These are phyloP conservation scores for Heteromormyrus szaboi DNA, from an alignment of 2,797 vertebrate genomes.

Conservation along the genomic window DNA sequence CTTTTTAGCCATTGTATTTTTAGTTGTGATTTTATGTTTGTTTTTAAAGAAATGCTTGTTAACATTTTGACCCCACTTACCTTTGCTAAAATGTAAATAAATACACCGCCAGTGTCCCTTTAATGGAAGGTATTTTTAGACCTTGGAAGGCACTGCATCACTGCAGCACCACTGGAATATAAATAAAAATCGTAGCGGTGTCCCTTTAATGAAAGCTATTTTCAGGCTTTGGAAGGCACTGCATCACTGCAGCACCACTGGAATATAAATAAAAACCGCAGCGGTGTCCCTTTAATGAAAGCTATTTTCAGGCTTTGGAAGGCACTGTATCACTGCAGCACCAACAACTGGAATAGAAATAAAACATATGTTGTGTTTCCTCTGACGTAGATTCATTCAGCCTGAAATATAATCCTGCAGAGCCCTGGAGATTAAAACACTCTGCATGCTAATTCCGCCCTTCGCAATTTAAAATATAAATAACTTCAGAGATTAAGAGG, in stretches of 20 bases:
- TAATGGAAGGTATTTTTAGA: neutral
- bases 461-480: constrained; percentile 44
- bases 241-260: constrained; percentile 5
- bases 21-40: neutral
- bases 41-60: neutral
- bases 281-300: neutral
- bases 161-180: neutral
- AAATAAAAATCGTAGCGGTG: neutral
- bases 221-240: constrained; percentile 16
- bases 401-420: constrained; percentile 42
- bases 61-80: neutral
- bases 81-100: neutral
- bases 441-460: constrained; percentile 44
- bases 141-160: constrained; percentile 21
- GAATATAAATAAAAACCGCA: neutral
- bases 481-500: constrained; percentile 41
- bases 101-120: neutral
- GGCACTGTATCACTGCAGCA: constrained; percentile 31
- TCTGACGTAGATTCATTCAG: constrained; percentile 36
- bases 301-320: neutral
- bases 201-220: neutral
- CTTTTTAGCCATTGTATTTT: neutral
- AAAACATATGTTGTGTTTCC: constrained; percentile 35
- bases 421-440: constrained; percentile 41
- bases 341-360: constrained; percentile 30